A percentile compares a stretch with the other conserved stretches of the same genome.
These are phyloP conservation scores for Tachysurus vachellii DNA, from an alignment of 2,113 vertebrate genomes.

Conservation along the genomic window DNA sequence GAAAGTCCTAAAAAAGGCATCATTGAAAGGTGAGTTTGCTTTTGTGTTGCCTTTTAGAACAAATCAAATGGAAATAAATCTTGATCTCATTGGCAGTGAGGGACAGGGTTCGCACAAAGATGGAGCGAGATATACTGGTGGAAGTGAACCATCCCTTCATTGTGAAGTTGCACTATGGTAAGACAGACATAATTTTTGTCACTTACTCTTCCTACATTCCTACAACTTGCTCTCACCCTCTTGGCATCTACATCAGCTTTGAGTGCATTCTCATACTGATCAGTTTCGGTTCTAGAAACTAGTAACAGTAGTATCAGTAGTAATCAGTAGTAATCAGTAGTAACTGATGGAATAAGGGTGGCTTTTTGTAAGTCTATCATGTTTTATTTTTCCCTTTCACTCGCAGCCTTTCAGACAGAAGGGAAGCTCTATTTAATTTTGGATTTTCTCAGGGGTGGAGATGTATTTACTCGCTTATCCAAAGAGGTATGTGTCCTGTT, in stretches of 20 bases:
- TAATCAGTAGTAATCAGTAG: too few species aligned
- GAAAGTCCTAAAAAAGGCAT: slow-evolving; percentile 99
- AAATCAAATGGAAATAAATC: background rate
- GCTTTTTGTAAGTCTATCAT: background rate
- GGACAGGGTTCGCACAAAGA: slow-evolving; percentile 95
- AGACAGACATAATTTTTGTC: slow-evolving; percentile 54
- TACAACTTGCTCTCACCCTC: background rate
- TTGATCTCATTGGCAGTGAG: slow-evolving; percentile 76
- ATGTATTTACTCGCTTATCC: slow-evolving; percentile 99
- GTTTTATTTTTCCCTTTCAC: background rate
- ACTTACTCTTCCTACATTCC: background rate
- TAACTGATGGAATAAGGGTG: background rate
- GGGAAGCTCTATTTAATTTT: slow-evolving; percentile 98
- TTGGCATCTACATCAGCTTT: background rate
- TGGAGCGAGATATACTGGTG: slow-evolving; percentile 97
- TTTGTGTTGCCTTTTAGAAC: background rate
- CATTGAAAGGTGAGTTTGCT: slow-evolving; percentile 82
- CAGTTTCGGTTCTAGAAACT: too few species aligned
- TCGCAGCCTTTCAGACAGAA: slow-evolving; percentile 96
- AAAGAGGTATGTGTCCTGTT: slow-evolving; percentile 88
- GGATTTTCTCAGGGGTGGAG: slow-evolving; percentile 99
- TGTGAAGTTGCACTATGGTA: slow-evolving; percentile 98
- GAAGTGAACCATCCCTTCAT: slow-evolving; percentile 99
- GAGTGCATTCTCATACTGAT: background rate
- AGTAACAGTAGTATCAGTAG: too few species aligned